A percentile compares a stretch with the other conserved stretches of the same genome.
Conservation (phyloP, 2,888 invertebrate species). For the Drosophila tripunctata region DNA sequence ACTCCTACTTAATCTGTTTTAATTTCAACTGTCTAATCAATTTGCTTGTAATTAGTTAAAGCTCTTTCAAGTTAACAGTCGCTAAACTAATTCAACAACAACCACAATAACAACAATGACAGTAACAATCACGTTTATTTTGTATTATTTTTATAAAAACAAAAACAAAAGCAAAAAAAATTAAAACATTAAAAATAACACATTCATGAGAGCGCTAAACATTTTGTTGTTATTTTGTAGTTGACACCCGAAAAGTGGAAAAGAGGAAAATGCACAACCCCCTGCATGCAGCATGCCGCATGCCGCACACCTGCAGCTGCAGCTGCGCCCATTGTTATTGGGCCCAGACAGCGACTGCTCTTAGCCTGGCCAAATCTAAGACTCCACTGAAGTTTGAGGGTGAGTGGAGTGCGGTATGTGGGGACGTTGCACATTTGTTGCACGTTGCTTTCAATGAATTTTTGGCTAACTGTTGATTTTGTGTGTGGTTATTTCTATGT, state of each 20-base stretch:
- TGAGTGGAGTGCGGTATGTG: not conserved
- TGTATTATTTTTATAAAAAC: not conserved
- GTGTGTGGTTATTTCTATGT: slow-evolving; percentile 61
- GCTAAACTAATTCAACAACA: slow-evolving; percentile 12
- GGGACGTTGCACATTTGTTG: slow-evolving; percentile 14
- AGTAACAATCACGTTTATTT: slow-evolving; percentile 29
- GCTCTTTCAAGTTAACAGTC: not conserved
- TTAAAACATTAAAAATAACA: slow-evolving; percentile 12
- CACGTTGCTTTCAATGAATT: slow-evolving; percentile 46
- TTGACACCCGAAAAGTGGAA: slow-evolving; percentile 64
- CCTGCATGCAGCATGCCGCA: too few species aligned
- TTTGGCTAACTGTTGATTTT: slow-evolving; percentile 67
- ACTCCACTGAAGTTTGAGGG: not conserved
- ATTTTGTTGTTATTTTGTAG: slow-evolving; percentile 77
- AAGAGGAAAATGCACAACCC: slow-evolving; percentile 14
- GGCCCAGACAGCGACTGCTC: not conserved
- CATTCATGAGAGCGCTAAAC: slow-evolving; percentile 66
- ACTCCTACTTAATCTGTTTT: not conserved
- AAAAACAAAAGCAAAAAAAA: not conserved
- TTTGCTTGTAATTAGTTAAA: slow-evolving; percentile 30
- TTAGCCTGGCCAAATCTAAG: not conserved
- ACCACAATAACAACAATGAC: slow-evolving; percentile 5
- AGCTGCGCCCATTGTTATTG: slow-evolving; percentile 27
- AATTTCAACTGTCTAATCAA: not conserved
- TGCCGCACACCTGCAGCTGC: slow-evolving; percentile 5